phyloP scores from a whole-genome alignment of 2,797 vertebrate genomes.

The Semotilus atromaculatus region DNA sequence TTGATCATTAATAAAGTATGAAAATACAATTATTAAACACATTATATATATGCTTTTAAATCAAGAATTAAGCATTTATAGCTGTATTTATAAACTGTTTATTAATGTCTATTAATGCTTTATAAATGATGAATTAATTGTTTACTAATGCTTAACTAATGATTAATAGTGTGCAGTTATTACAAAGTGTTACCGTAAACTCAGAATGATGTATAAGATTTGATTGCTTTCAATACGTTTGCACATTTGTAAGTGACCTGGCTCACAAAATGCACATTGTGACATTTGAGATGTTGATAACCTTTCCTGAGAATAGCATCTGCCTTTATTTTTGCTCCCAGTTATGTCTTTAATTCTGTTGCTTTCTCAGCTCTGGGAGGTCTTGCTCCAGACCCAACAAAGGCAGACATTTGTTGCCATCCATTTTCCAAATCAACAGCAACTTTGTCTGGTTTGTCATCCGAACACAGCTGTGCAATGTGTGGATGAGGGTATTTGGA shows the following conservation, averaged over 20 bases:
- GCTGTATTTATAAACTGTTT: no score
- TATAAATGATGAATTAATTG: no score
- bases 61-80: no score
- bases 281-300: not conserved
- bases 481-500: conserved; percentile 80
- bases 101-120: no score
- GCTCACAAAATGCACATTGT: conserved; percentile 8
- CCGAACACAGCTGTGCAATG: conserved; percentile 70
- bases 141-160: no score
- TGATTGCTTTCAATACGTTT: not conserved
- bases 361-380: conserved; percentile 64
- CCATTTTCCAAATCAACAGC: conserved; percentile 73
- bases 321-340: not conserved
- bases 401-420: conserved; percentile 74
- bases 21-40: no score
- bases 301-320: not conserved
- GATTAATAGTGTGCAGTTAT: no score
- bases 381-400: conserved; percentile 69
- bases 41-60: no score
- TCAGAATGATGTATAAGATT: not conserved
- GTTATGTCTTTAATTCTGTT: conserved; percentile 62
- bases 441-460: conserved; percentile 76
- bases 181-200: no score
- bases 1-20: no score
- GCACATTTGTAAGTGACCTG: not conserved